Base-by-base conservation (phyloP, 2,797 vertebrate genomes). In the Muscicapa comitata region DNA sequence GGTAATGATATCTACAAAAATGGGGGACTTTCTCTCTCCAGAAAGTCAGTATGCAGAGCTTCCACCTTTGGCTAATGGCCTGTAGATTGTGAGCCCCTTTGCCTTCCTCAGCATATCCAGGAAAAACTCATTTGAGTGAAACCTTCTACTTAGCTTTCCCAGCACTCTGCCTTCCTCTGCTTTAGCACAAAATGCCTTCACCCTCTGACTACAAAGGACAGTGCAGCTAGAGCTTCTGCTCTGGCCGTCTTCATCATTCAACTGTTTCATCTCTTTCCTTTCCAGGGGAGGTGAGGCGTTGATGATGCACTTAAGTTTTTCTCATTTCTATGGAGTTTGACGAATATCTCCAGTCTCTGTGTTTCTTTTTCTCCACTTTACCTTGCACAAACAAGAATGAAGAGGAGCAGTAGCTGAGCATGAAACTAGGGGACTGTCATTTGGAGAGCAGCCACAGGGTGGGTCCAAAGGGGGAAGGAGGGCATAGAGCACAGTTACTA, bases 61-160 rank as follows among this genome's bases (percentile, higher is more conserved):
- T 66, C 48, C 23, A 48, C 23, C n/a, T 47, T 67, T 57, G 57
- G 10, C 43, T 54, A 10, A 6, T 31, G 26, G 31, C 62, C 51
- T 66, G 1, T 16, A 31, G 35, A 25, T 54, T 63, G 17, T 28
- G 8, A 94, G 19, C 10, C 9, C 28, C 74, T 93, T 42, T 71
- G 57, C 59, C 31, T 87, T 73, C 43, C 38, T 25, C 51, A 25
- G 47, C n/a, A 20, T 38, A 18, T 11, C 21, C 42, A 83, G 58
- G 68, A 80, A 61, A 92, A 87, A 12, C 11, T 57, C 14, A 19
- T 71, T 13, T 29, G 85, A 77, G 62, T 85, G 53, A 88, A 87
- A 40, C 57, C 5, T 7, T 42, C 9, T 66, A 23, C 31, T 73
- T 23, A 11, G 33, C 20, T 88, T 42, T 86, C 40, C 53, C 40